These are phyloP conservation scores for Standfussiana lucernea DNA, from an alignment of 2,888 invertebrate genomes.

Conservation along the genomic window DNA sequence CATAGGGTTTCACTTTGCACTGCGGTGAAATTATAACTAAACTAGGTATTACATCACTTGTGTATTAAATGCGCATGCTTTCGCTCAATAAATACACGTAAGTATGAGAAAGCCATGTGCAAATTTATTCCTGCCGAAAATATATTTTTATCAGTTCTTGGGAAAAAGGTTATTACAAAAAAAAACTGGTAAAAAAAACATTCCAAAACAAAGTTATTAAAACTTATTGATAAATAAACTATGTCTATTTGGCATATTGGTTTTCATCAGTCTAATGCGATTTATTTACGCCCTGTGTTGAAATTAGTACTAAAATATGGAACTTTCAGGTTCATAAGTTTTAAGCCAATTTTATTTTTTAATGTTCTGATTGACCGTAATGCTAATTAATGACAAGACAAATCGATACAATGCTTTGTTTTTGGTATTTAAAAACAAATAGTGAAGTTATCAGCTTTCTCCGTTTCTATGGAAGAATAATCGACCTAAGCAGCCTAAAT, in stretches of 20 bases:
- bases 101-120: neutral
- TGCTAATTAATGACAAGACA: no score
- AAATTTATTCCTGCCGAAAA: neutral
- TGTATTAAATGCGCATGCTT: neutral
- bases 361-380: no score
- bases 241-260: no score
- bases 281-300: no score
- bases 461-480: no score
- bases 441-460: no score
- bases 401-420: no score
- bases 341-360: no score
- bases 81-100: neutral
- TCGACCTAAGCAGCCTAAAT: no score
- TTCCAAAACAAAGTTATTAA: neutral
- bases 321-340: no score
- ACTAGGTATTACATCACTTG: constrained; percentile 19
- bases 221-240: neutral
- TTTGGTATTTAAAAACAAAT: no score
- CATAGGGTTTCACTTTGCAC: constrained; percentile 61
- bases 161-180: neutral
- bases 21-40: constrained; percentile 47
- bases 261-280: no score
- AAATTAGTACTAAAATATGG: neutral
- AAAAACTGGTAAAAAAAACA: neutral
- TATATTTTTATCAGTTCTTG: neutral